Conservation (phyloP, 2,797 vertebrate species). For the Bovichtus variegatus region DNA sequence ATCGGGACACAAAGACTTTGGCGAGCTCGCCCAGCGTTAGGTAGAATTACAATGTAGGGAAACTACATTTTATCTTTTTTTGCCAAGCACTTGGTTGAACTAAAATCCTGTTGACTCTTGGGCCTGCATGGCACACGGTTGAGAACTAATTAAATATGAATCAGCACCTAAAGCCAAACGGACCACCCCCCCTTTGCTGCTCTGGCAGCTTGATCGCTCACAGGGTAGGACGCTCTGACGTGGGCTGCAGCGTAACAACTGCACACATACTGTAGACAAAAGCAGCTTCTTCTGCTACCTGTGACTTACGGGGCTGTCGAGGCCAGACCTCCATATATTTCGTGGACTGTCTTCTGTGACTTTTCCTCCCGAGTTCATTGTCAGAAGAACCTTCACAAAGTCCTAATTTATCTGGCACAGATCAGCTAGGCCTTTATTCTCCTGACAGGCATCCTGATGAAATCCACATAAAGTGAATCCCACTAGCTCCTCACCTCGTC, state of each 20-base stretch:
- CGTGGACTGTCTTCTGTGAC: constrained; percentile 58
- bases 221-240: constrained; percentile 8
- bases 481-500: constrained; percentile 42
- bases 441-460: constrained; percentile 79
- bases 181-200: not conserved
- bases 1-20: too few relatives aligned
- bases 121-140: not conserved
- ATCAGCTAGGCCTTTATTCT: constrained; percentile 75
- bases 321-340: constrained; percentile 64
- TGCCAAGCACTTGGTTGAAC: not conserved
- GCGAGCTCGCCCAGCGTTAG: too few relatives aligned
- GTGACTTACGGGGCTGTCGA: constrained; percentile 33
- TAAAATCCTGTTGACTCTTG: not conserved
- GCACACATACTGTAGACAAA: constrained; percentile 2
- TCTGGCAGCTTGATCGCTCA: not conserved
- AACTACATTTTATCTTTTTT: too few relatives aligned
- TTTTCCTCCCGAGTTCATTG: constrained; percentile 68
- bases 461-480: constrained; percentile 66
- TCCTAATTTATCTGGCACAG: constrained; percentile 79
- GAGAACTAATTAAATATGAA: constrained; percentile 15
- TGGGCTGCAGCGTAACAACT: constrained; percentile 23
- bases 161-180: constrained; percentile 10
- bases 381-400: constrained; percentile 70
- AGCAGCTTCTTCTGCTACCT: constrained; percentile 36
- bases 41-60: too few relatives aligned